Percentiles rank a stretch among this genome's conserved stretches.
phyloP scores from a whole-genome alignment of 2,888 invertebrate species.

The Gisinianus flammeolus region DNA sequence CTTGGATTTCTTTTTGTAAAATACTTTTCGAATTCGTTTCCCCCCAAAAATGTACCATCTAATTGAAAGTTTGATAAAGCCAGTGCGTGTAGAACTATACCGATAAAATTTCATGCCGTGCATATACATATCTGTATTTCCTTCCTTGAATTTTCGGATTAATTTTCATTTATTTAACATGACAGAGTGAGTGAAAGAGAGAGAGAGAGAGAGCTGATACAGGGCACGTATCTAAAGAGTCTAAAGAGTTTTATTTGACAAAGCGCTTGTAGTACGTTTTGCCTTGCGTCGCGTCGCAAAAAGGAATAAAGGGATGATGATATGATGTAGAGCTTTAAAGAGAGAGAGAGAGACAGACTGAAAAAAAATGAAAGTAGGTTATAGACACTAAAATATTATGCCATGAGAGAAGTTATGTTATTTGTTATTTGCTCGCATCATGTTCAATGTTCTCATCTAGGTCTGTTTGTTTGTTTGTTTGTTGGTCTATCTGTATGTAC shows the following conservation, averaged over 20 bases:
- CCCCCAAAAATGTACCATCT: not conserved
- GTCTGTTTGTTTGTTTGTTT: not conserved
- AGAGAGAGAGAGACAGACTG: not conserved
- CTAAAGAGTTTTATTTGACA: not conserved
- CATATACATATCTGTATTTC: not conserved
- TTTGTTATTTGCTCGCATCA: constrained; percentile 12
- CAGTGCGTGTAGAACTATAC: no score
- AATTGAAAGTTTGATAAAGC: no score
- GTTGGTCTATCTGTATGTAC: no score
- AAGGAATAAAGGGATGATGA: not conserved
- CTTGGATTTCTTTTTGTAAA: not conserved
- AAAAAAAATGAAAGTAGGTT: constrained; percentile 42
- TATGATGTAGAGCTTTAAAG: not conserved
- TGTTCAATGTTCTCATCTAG: not conserved
- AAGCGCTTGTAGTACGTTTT: not conserved
- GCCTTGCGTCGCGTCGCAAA: not conserved
- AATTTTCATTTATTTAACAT: not conserved
- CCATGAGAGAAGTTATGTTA: not conserved
- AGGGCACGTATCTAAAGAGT: not conserved
- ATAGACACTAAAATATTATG: constrained; percentile 17
- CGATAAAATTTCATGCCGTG: no score
- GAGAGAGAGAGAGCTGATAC: not conserved
- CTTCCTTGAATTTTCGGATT: not conserved
- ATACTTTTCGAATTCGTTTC: not conserved
- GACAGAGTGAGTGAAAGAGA: not conserved